A percentile compares a stretch with the other conserved stretches of the same genome.
phyloP scores from a whole-genome alignment of 2,113 vertebrate genomes.

The Plotosus lineatus region DNA sequence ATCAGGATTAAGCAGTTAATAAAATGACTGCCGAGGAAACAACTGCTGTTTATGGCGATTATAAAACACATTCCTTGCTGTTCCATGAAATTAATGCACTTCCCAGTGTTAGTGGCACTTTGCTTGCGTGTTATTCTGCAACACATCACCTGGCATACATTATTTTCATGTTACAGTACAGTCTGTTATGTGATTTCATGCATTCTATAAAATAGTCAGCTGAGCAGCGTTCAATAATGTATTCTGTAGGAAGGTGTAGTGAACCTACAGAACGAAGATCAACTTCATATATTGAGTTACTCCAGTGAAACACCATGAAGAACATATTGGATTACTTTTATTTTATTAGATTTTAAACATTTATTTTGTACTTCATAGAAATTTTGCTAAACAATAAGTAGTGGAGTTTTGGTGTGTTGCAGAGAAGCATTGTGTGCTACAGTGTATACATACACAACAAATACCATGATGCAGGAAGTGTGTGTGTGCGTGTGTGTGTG shows the following conservation, averaged over 20 bases:
- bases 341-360: no score
- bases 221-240: not conserved
- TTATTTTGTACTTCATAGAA: not conserved
- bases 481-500: slow-evolving; percentile 16
- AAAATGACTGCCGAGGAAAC: not conserved
- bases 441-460: slow-evolving; percentile 69
- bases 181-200: not conserved
- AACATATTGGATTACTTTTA: no score
- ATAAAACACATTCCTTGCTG: not conserved
- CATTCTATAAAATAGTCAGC: not conserved
- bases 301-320: not conserved
- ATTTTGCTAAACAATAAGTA: not conserved
- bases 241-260: not conserved
- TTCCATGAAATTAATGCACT: not conserved
- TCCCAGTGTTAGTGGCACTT: not conserved
- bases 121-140: not conserved
- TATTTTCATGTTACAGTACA: not conserved
- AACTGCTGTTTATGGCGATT: not conserved
- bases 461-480: slow-evolving; percentile 48
- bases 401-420: not conserved
- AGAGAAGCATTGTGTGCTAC: slow-evolving; percentile 51
- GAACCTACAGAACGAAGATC: not conserved
- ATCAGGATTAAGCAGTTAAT: no score
- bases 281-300: not conserved
- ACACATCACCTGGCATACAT: not conserved